phyloP scores from a whole-genome alignment of 2,888 invertebrate species.

The Lepas anatifera region DNA sequence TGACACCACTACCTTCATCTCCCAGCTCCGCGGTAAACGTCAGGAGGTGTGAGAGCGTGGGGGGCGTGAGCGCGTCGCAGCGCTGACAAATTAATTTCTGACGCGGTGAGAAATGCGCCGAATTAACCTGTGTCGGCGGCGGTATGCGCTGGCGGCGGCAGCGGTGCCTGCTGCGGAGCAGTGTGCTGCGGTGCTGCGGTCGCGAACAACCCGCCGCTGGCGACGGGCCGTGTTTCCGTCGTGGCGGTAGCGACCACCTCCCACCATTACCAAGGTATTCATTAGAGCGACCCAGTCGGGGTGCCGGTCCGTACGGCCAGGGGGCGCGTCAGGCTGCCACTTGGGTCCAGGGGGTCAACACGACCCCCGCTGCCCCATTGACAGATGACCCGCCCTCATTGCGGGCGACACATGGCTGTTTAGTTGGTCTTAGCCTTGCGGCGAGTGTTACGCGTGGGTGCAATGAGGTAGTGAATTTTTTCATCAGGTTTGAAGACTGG shows the following conservation, averaged over 20 bases:
- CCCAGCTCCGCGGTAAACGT: too few species aligned
- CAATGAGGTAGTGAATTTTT: too few species aligned
- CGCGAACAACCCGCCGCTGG: too few species aligned
- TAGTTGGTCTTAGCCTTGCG: too few species aligned
- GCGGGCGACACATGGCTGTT: not conserved
- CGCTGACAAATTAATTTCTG: constrained; percentile 12
- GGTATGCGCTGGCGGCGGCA: not conserved
- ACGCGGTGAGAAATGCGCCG: not conserved
- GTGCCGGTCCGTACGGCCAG: not conserved
- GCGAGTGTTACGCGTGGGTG: too few species aligned
- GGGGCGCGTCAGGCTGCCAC: not conserved
- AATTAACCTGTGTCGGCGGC: not conserved
- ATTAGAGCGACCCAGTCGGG: not conserved
- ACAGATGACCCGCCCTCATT: not conserved
- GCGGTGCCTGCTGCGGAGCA: too few species aligned
- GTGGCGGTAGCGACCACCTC: not conserved
- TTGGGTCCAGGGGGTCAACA: too few species aligned
- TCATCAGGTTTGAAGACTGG: too few species aligned
- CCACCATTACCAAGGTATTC: not conserved
- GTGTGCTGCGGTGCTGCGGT: too few species aligned
- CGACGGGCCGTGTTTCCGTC: not conserved
- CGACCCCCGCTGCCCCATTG: not conserved
- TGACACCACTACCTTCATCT: too few species aligned
- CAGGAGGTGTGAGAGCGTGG: too few species aligned
- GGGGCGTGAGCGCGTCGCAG: too few species aligned